Evolutionary conservation across 2,888 invertebrate genomes (phyloP).

Genomic region (Acrobasis consociella): DNA sequence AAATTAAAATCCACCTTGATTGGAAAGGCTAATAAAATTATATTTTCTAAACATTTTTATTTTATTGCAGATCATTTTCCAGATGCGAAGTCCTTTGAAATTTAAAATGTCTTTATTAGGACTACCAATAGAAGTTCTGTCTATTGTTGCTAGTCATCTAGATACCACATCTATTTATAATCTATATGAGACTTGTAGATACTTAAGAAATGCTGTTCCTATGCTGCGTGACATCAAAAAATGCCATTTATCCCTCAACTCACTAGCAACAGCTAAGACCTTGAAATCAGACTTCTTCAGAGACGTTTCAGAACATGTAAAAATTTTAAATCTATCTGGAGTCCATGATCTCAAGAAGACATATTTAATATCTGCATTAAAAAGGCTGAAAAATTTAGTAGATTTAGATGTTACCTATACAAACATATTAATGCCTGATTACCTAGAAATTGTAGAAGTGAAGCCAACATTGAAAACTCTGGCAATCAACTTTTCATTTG

Average conservation of each 20-base stretch:
- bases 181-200: background rate
- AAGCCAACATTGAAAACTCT: background rate
- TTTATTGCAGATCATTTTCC: too few species aligned
- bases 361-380: background rate
- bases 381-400: background rate
- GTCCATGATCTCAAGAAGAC: constrained; percentile 3
- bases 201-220: background rate
- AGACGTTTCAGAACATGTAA: background rate
- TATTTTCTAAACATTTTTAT: too few species aligned
- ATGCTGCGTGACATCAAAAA: background rate
- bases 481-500: constrained; percentile 2
- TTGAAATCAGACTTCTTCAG: background rate
- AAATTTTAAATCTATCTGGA: constrained; percentile 6
- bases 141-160: background rate
- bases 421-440: constrained; percentile 3
- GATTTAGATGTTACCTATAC: constrained; percentile 7
- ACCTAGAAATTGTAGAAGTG: background rate
- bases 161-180: constrained; percentile 8
- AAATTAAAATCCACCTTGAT: too few species aligned
- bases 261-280: constrained; percentile 1
- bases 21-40: too few species aligned
- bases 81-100: too few species aligned
- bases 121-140: constrained; percentile 3
- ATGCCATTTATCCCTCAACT: background rate
- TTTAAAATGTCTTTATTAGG: background rate